Conservation (phyloP, 2,113 vertebrate species). For the Urocitellus parryii region DNA sequence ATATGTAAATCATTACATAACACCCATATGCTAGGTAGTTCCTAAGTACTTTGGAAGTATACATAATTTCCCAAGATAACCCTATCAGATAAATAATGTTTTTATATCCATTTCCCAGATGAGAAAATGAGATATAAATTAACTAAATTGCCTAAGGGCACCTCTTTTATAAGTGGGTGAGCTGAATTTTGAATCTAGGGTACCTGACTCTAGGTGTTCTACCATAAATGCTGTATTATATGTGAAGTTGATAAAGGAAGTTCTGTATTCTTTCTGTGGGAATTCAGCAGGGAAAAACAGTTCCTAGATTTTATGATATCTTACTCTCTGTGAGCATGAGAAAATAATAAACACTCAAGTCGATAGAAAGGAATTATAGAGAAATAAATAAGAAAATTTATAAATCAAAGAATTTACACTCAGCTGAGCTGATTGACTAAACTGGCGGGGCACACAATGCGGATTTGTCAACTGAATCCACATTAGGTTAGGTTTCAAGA, state of each 20-base stretch:
- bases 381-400: not conserved
- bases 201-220: not conserved
- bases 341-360: not conserved
- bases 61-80: not conserved
- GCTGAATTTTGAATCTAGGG: not conserved
- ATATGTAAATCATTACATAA: not conserved
- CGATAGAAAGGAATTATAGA: not conserved
- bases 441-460: not conserved
- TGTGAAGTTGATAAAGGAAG: not conserved
- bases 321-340: not conserved
- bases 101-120: not conserved
- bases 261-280: not conserved
- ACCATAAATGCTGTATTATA: not conserved
- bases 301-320: not conserved
- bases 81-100: not conserved
- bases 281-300: not conserved
- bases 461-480: not conserved
- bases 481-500: not conserved
- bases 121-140: conserved; percentile 7
- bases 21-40: not conserved
- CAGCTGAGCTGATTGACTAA: not conserved
- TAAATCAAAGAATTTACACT: not conserved
- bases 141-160: not conserved
- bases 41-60: not conserved
- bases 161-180: not conserved